Conservation (phyloP, 2,113 vertebrate species). For the Gavia stellata region DNA sequence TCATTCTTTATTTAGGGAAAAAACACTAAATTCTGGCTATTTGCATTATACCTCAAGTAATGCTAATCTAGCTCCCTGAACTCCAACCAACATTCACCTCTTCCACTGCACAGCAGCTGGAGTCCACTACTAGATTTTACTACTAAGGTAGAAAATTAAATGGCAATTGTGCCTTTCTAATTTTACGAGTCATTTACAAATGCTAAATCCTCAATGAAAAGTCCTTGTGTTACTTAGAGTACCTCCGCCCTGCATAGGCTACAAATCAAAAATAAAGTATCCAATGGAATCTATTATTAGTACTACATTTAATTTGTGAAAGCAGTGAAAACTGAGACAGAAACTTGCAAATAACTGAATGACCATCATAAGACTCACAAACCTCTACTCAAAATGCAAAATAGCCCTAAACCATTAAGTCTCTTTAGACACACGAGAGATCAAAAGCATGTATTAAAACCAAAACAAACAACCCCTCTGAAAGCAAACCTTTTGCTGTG, state of each 20-base stretch:
- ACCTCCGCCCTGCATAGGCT: rapidly evolving
- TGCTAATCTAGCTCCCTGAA: not conserved
- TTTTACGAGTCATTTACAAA: not conserved
- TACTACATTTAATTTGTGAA: not conserved
- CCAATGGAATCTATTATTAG: not conserved
- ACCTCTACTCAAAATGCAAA: not conserved
- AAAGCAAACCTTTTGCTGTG: not conserved
- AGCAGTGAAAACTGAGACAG: not conserved
- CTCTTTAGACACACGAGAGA: not conserved
- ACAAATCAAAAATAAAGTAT: not conserved
- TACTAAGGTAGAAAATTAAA: not conserved
- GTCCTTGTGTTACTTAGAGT: not conserved
- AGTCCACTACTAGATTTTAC: not conserved
- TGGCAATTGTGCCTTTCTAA: not conserved
- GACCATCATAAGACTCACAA: not conserved
- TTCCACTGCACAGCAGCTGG: not conserved
- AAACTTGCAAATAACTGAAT: not conserved
- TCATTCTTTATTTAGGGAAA: not conserved
- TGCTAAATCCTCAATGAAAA: not conserved
- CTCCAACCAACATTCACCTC: not conserved
- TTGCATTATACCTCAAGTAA: not conserved
- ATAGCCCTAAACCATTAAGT: not conserved
- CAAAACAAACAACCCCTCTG: not conserved
- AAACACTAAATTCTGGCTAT: not conserved
- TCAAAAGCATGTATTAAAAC: not conserved